phyloP scores from a whole-genome alignment of 2,888 invertebrate genomes.

The Hipparchia semele region DNA sequence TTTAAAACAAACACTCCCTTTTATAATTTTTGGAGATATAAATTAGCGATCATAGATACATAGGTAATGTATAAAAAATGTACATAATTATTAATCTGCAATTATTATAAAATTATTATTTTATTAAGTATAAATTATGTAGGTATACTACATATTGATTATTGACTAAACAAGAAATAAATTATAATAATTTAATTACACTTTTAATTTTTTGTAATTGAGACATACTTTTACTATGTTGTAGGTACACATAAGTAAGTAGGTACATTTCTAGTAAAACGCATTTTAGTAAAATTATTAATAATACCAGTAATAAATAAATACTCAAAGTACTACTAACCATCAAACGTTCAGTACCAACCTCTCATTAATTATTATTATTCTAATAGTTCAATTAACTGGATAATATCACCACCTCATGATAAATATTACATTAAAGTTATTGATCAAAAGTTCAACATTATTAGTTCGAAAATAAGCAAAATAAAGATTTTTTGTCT shows the following conservation, averaged over 20 bases:
- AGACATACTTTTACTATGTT: neutral
- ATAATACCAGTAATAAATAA: no score
- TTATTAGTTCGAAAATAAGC: neutral
- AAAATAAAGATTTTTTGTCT: neutral
- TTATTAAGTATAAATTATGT: neutral
- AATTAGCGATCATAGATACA: no score
- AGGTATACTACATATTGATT: neutral
- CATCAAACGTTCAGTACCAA: slow-evolving; percentile 13
- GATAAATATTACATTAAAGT: no score
- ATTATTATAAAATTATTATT: neutral
- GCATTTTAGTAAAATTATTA: slow-evolving; percentile 28
- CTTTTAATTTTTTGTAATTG: no score
- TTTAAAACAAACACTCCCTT: neutral
- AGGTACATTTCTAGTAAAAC: slow-evolving; percentile 44
- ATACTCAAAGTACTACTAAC: neutral
- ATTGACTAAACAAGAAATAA: slow-evolving; percentile 6
- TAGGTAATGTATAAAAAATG: no score
- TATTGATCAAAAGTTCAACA: no score
- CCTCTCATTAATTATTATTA: slow-evolving; percentile 5
- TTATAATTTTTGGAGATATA: neutral
- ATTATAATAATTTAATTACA: slow-evolving; percentile 5
- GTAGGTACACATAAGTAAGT: neutral
- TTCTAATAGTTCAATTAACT: neutral
- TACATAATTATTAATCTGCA: neutral
- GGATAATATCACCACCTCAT: neutral